Percentiles rank a stretch among this genome's conserved stretches.
phyloP scores from a whole-genome alignment of 2,113 vertebrate species.

The Syrrhaptes paradoxus region DNA sequence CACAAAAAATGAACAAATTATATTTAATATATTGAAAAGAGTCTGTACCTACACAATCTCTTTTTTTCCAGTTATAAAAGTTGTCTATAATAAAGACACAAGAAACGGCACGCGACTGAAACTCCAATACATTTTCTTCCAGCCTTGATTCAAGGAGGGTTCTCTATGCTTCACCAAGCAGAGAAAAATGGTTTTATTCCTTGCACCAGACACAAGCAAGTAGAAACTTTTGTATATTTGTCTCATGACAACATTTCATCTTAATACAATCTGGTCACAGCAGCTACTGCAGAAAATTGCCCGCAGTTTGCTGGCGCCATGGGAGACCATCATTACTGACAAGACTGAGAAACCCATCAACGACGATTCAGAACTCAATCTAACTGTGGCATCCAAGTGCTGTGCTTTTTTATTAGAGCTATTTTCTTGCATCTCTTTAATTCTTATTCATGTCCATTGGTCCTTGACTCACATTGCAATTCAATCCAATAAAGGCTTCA shows the following conservation, averaged over 20 bases:
- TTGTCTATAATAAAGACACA: not conserved
- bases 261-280: conserved; percentile 72
- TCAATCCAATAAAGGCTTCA: conserved; percentile 51
- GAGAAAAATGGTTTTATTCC: conserved; percentile 14
- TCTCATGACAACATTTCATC: conserved; percentile 73
- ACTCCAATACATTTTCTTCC: not conserved
- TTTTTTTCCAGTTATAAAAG: not conserved
- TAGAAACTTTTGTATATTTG: conserved; percentile 40
- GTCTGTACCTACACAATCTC: not conserved
- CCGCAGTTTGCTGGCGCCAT: conserved; percentile 63
- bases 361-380: conserved; percentile 63
- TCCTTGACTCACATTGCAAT: conserved; percentile 36
- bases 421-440: conserved; percentile 63
- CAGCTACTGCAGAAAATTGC: conserved; percentile 72
- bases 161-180: conserved; percentile 31
- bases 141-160: not conserved
- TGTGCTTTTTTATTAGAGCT: conserved; percentile 26
- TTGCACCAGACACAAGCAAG: conserved; percentile 43
- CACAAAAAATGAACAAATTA: not conserved
- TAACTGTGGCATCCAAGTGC: conserved; percentile 29
- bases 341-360: conserved; percentile 70
- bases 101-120: not conserved
- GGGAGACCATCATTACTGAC: conserved; percentile 68
- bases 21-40: not conserved
- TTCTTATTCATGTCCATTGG: conserved; percentile 54